These are phyloP conservation scores for Plagodis pulveraria DNA, from an alignment of 2,888 invertebrate genomes.

Conservation along the genomic window DNA sequence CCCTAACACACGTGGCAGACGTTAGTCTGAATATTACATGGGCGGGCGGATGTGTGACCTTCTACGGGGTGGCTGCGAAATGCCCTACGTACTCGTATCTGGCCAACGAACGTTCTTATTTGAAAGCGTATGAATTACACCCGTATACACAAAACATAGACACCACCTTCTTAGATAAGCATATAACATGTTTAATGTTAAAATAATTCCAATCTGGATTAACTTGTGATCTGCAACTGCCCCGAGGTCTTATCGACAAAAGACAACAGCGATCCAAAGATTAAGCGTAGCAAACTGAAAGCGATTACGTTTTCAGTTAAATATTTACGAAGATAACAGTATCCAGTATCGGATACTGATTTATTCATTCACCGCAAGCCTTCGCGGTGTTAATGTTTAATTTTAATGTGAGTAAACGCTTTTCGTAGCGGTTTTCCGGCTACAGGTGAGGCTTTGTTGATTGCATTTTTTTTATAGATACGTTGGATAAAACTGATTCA, in stretches of 20 bases:
- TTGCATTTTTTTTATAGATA: not conserved
- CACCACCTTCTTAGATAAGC: too few species aligned
- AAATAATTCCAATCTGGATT: too few species aligned
- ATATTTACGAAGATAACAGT: conserved; percentile 21
- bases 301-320: conserved; percentile 22
- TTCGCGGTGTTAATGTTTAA: conserved; percentile 28
- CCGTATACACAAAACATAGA: too few species aligned
- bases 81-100: conserved; percentile 3
- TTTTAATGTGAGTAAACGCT: conserved; percentile 25
- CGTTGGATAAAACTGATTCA: not conserved
- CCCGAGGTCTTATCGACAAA: not conserved
- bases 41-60: conserved; percentile 20
- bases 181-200: too few species aligned
- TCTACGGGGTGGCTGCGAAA: conserved; percentile 8
- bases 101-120: too few species aligned
- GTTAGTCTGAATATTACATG: conserved; percentile 29
- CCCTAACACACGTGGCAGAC: conserved; percentile 15
- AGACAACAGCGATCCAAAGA: conserved; percentile 4
- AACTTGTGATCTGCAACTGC: too few species aligned
- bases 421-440: conserved; percentile 3
- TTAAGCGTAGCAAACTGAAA: conserved; percentile 5
- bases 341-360: conserved; percentile 18
- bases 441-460: not conserved
- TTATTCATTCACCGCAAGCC: conserved; percentile 30
- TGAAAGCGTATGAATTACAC: too few species aligned